These are phyloP conservation scores for Phenganax stokvisi DNA, from an alignment of 92 coral and sea anemone genomes.

Conservation along the genomic window DNA sequence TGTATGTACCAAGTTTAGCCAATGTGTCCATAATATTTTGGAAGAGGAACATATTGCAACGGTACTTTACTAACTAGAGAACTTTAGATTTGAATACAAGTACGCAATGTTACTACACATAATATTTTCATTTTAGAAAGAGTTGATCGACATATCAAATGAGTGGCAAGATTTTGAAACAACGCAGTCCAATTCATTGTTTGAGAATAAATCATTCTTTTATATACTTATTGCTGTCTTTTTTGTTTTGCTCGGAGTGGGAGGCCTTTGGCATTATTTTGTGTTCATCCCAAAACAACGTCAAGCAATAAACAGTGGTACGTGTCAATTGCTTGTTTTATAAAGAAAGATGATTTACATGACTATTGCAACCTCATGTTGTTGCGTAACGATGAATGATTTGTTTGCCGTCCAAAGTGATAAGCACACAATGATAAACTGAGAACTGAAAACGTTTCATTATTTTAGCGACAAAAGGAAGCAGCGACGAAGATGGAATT, in stretches of 20 bases:
- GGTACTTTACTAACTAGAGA: conserved; percentile 28
- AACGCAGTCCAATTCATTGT: conserved; percentile 51
- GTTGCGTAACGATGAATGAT: too few relatives aligned
- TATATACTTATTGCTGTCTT: conserved; percentile 80
- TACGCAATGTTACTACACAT: neutral
- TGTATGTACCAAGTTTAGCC: conserved; percentile 43
- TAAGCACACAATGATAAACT: too few relatives aligned
- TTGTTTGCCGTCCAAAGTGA: too few relatives aligned
- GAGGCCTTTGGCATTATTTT: conserved; percentile 79
- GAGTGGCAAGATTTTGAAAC: conserved; percentile 17
- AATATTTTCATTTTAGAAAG: conserved; percentile 38
- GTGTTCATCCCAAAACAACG: conserved; percentile 61
- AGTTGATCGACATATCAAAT: conserved; percentile 47
- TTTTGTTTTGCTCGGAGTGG: conserved; percentile 61
- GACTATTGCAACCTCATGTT: too few relatives aligned
- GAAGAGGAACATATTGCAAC: conserved; percentile 25
- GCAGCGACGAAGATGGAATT: neutral
- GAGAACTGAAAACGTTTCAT: neutral
- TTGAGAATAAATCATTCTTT: conserved; percentile 83
- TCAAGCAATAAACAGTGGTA: neutral
- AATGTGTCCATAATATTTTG: conserved; percentile 49
- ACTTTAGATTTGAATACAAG: too few relatives aligned
- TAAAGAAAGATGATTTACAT: neutral
- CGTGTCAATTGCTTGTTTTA: neutral
- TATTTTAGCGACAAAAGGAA: conserved; percentile 22